Evolutionary conservation across 2,113 vertebrate genomes (phyloP), one percentile per base, ranked within the genome.

Genomic region (Rhizomys pruinosus): DNA sequence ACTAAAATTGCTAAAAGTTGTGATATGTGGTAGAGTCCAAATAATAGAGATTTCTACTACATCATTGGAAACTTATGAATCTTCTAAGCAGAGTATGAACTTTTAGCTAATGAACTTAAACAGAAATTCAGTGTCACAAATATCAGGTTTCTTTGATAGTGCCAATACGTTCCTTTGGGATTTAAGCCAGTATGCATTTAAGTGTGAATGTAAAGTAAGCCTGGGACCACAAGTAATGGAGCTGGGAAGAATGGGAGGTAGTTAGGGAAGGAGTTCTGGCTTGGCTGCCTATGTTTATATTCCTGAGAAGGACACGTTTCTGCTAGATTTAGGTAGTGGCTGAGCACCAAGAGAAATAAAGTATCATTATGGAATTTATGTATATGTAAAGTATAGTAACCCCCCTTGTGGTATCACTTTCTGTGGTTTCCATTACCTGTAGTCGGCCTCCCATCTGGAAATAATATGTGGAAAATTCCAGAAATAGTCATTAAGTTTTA

Each of bases 1-100:
- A 57, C 44, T 82, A 87, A 94, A 93, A 93, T 74, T 94, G 57
- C 42, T 84, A 27, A 59, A 90, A 88, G 77, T 90, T 94, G 57
- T 86, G 86, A 95, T 89, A 52, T 73, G 39, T 84, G 71, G 23
- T 69, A 15, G 79, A 52, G 23, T 82, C 63, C 71, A 94, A 16
- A 32, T 93, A 81, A 44, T 91, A 13, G 63, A 94, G 34, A 64
- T 34, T 72, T 90, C 82, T 73, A 42, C 15, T 72, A 68, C 19
- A 68, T 77, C 19, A 20, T n/a, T 92, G 78, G 61, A 68, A 81
- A 25, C 66, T 94, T 80, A 32, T 92, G 64, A 87, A 59, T 87
- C 72, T 88, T 91, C 29, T 25, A 74, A 87, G 37, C 19, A 68
- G 66, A 66, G 3, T 82, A 34, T 94, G 66, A 37, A 23, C 68